Conservation (phyloP, 2,888 invertebrate species). For the Dioctria rufipes region DNA sequence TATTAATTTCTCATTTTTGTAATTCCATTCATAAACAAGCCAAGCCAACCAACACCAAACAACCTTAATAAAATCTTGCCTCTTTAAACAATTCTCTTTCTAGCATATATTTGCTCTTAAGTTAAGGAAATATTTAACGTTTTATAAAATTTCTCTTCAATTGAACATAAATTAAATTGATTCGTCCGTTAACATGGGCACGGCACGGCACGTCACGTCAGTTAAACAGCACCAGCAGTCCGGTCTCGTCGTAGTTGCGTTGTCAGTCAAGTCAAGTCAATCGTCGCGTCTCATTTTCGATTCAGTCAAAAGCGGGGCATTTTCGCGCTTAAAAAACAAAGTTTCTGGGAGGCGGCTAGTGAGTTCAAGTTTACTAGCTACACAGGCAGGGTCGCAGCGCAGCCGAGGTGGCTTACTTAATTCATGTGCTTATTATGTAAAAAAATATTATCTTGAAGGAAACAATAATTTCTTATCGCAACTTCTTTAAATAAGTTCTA, state of each 20-base stretch:
- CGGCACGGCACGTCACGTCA: background rate
- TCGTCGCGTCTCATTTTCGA: background rate
- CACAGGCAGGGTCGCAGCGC: constrained; percentile 25
- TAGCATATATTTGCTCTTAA: too few species aligned
- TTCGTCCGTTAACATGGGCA: background rate
- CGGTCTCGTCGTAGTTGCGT: too few species aligned
- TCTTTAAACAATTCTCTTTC: too few species aligned
- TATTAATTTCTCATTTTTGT: too few species aligned
- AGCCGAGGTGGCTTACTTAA: background rate
- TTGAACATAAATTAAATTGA: background rate
- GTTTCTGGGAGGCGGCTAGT: constrained; percentile 26
- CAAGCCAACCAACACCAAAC: too few species aligned
- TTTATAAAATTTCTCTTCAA: too few species aligned
- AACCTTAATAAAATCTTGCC: too few species aligned
- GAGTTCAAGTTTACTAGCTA: constrained; percentile 40
- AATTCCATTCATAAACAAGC: too few species aligned
- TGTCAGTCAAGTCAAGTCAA: too few species aligned
- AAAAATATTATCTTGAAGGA: background rate
- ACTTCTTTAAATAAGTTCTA: too few species aligned
- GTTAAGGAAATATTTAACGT: too few species aligned
- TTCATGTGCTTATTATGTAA: constrained; percentile 12
- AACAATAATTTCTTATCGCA: background rate
- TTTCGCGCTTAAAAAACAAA: constrained; percentile 39
- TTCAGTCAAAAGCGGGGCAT: constrained; percentile 13
- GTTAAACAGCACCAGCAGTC: too few species aligned